These are phyloP conservation scores for Medauroidea extradentata DNA, from an alignment of 1,140 invertebrate species.

Conservation along the genomic window DNA sequence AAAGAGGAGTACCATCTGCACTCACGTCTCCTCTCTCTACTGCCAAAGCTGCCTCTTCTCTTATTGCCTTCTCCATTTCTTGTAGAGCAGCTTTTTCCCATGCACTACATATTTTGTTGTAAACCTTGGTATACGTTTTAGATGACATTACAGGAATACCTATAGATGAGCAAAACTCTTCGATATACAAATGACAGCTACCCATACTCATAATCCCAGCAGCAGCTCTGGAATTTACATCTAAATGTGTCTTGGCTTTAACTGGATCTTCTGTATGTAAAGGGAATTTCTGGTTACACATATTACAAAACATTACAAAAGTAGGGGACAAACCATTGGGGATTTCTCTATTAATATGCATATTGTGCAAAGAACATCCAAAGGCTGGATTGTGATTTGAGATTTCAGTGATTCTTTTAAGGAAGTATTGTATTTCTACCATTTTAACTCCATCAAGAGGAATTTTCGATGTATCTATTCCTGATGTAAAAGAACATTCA, in stretches of 20 bases:
- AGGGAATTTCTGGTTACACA: no score
- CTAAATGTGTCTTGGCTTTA: not conserved
- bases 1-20: conserved; percentile 32
- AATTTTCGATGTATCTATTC: no score
- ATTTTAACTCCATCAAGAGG: no score
- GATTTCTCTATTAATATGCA: no score
- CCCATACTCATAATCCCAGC: conserved; percentile 6
- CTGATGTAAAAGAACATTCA: no score
- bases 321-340: no score
- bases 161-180: conserved; percentile 3
- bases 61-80: conserved; percentile 2
- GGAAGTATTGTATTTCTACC: no score
- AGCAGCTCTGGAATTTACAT: conserved; percentile 3
- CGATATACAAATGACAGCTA: not conserved
- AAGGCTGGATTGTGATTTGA: no score
- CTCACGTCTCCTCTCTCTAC: conserved; percentile 21
- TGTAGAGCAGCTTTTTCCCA: conserved; percentile 6
- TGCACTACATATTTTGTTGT: not conserved
- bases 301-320: no score
- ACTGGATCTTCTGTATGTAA: no score
- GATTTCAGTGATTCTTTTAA: no score
- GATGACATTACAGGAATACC: not conserved
- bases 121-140: conserved; percentile 4
- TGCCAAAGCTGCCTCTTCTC: conserved; percentile 5
- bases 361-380: no score